phyloP scores from a whole-genome alignment of 2,888 invertebrate species.

The Reticulitermes lucifugus region DNA sequence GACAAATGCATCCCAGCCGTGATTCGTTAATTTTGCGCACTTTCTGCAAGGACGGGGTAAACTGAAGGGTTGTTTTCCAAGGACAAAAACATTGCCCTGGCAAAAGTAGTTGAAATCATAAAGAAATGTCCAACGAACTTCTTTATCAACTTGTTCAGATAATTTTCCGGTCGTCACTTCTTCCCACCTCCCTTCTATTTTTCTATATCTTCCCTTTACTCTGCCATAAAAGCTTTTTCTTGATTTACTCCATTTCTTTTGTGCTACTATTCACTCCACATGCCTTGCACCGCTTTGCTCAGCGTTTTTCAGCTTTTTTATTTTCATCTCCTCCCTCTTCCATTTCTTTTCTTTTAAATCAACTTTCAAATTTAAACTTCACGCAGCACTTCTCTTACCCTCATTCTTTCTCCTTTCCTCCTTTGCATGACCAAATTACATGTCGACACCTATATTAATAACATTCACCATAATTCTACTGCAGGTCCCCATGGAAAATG shows the following conservation, averaged over 20 bases:
- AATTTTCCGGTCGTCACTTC: slow-evolving; percentile 26
- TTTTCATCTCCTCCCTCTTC: neutral
- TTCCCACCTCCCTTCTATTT: neutral
- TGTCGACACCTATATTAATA: slow-evolving; percentile 40
- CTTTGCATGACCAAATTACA: slow-evolving; percentile 37
- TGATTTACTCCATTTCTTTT: slow-evolving; percentile 39
- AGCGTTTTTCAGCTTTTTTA: slow-evolving; percentile 33
- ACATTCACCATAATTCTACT: neutral
- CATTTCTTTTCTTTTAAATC: slow-evolving; percentile 30
- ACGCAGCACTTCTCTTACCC: neutral
- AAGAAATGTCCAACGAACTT: neutral
- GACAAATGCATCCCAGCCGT: too few species aligned
- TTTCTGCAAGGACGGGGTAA: too few species aligned
- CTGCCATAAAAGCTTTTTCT: slow-evolving; percentile 33
- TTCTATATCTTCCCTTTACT: slow-evolving; percentile 13
- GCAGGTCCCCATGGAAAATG: neutral
- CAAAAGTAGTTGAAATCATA: neutral
- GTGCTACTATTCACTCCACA: neutral
- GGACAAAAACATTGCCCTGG: too few species aligned
- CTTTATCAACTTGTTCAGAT: slow-evolving; percentile 31
- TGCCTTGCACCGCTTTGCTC: slow-evolving; percentile 18
- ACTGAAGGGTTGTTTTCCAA: too few species aligned
- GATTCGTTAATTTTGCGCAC: too few species aligned
- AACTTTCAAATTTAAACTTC: slow-evolving; percentile 35
- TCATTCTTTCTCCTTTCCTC: neutral